A percentile compares a stretch with the other conserved stretches of the same genome.
phyloP scores from a whole-genome alignment of 2,113 vertebrate species.

The Dromaius novaehollandiae region DNA sequence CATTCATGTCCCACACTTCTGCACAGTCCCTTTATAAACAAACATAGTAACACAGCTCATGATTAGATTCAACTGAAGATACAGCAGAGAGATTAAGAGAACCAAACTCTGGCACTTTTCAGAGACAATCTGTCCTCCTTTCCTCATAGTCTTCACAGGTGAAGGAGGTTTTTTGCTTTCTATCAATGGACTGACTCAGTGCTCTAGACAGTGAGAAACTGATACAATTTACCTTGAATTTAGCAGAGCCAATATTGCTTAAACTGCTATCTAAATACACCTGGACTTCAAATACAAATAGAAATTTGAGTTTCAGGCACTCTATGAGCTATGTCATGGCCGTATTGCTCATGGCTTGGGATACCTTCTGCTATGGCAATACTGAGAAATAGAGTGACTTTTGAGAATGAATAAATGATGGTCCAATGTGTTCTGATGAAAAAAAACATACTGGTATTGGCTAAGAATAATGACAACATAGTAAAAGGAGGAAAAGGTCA shows the following conservation, averaged over 20 bases:
- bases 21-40: background rate
- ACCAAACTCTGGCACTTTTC: background rate
- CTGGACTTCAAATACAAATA: conserved; percentile 22
- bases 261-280: background rate
- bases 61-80: background rate
- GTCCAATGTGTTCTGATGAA: background rate
- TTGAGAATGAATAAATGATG: background rate
- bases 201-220: background rate
- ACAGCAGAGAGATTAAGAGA: background rate
- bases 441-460: background rate
- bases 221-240: background rate
- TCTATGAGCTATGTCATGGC: background rate
- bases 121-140: background rate
- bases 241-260: background rate
- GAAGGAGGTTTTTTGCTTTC: background rate
- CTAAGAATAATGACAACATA: background rate
- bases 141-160: background rate
- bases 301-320: background rate
- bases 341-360: background rate
- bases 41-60: background rate
- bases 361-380: background rate
- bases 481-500: background rate
- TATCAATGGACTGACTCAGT: background rate
- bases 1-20: background rate
- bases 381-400: background rate